phyloP scores from a whole-genome alignment of 53 echinoderm and acorn worm genomes.

The Echinarachnius parma region DNA sequence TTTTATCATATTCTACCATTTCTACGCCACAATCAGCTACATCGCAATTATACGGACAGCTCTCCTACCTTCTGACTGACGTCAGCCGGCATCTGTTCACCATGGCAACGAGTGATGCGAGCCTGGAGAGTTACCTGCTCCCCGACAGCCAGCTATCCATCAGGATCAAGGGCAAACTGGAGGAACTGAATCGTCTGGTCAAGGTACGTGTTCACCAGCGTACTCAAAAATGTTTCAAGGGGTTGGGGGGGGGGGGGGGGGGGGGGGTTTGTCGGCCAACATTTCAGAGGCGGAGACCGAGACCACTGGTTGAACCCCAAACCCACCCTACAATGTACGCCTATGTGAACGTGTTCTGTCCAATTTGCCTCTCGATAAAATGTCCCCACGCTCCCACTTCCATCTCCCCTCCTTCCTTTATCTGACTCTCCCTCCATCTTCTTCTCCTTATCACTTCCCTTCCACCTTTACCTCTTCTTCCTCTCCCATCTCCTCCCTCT shows the following conservation, averaged over 20 bases:
- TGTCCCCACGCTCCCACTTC: too few relatives aligned
- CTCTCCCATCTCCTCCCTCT: not conserved
- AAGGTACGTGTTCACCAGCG: conserved; percentile 4
- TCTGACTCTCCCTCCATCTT: not conserved
- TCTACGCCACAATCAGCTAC: too few relatives aligned
- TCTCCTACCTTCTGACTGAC: conserved; percentile 17
- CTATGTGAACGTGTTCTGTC: too few relatives aligned
- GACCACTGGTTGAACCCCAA: too few relatives aligned
- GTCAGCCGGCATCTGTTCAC: conserved; percentile 27
- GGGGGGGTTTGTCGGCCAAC: too few relatives aligned
- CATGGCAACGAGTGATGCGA: conserved; percentile 35
- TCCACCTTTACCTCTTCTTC: not conserved
- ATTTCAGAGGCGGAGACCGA: too few relatives aligned
- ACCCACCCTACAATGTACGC: too few relatives aligned
- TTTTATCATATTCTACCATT: too few relatives aligned
- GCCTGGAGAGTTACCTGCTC: conserved; percentile 26
- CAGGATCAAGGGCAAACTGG: not conserved
- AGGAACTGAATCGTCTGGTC: conserved; percentile 2
- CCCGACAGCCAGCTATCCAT: conserved; percentile 14
- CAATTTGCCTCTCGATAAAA: too few relatives aligned
- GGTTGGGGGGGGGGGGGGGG: too few relatives aligned
- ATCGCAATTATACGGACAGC: not conserved
- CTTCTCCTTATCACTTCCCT: not conserved
- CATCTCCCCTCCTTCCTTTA: not conserved
- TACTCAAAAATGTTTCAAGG: too few relatives aligned